These are phyloP conservation scores for Autographa gamma DNA, from an alignment of 2,888 invertebrate genomes.

Conservation along the genomic window DNA sequence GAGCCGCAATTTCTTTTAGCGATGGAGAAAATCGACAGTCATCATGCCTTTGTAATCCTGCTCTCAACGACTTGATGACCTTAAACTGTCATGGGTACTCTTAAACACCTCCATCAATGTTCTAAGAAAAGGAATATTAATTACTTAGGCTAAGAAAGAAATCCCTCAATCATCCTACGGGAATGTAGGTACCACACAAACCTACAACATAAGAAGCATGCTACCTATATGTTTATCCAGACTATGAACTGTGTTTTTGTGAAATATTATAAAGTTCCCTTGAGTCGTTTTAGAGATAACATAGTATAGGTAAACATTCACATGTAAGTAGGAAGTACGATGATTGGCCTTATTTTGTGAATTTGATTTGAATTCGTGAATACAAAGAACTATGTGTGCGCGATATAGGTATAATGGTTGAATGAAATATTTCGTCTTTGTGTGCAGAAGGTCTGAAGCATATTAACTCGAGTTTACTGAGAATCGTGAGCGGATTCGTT, in stretches of 20 bases:
- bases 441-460: conserved; percentile 35
- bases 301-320: not conserved
- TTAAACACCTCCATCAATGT: conserved; percentile 20
- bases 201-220: not conserved
- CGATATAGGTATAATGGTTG: conserved; percentile 35
- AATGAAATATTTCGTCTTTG: conserved; percentile 39
- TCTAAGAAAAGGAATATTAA: conserved; percentile 44
- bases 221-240: not conserved
- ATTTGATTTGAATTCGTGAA: conserved; percentile 28
- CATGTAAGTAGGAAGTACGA: not conserved
- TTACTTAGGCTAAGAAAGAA: not conserved
- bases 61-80: conserved; percentile 18
- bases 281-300: not conserved
- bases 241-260: not conserved
- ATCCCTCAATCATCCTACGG: too few species aligned
- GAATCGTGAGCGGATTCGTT: conserved; percentile 27
- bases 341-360: conserved; percentile 30
- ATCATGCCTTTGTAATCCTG: conserved; percentile 34
- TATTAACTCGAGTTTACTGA: conserved; percentile 31
- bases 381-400: conserved; percentile 29
- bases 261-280: not conserved
- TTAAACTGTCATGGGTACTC: conserved; percentile 22
- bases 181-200: too few species aligned
- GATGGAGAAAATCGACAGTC: conserved; percentile 31
- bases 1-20: conserved; percentile 33